Conservation (phyloP, 2,797 vertebrate species). For the Chelidonichthys spinosus region DNA sequence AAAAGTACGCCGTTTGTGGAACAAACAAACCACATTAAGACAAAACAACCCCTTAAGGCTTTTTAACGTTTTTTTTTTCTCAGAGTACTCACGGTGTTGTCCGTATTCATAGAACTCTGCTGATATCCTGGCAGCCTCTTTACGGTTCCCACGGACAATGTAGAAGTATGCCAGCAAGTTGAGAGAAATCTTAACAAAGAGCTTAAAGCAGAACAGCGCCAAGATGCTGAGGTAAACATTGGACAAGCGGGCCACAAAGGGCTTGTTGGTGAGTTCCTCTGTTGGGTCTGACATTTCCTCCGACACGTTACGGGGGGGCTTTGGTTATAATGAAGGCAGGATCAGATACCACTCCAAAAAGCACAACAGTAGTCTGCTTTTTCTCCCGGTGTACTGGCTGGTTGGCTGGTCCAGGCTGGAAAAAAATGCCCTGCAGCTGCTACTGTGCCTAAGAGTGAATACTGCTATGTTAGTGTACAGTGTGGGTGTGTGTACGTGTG, state of each 20-base stretch:
- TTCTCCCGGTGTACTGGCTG: slow-evolving; percentile 55
- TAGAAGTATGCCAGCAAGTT: slow-evolving; percentile 97
- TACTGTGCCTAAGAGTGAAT: slow-evolving; percentile 63
- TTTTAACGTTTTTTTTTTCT: neutral
- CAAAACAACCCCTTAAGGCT: neutral
- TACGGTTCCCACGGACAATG: slow-evolving; percentile 95
- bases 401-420: slow-evolving; percentile 57
- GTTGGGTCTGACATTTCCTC: slow-evolving; percentile 91
- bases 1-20: neutral
- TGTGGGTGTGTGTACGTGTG: slow-evolving; percentile 30
- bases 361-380: slow-evolving; percentile 55
- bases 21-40: neutral
- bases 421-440: slow-evolving; percentile 77
- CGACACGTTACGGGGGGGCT: slow-evolving; percentile 48
- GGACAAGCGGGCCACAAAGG: slow-evolving; percentile 91
- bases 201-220: slow-evolving; percentile 97
- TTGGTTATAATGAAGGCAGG: slow-evolving; percentile 58
- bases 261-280: slow-evolving; percentile 86
- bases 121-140: slow-evolving; percentile 96
- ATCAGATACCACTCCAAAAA: slow-evolving; percentile 66
- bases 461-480: slow-evolving; percentile 50
- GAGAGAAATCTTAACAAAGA: slow-evolving; percentile 97
- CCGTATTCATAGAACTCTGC: slow-evolving; percentile 94
- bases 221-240: slow-evolving; percentile 98
- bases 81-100: slow-evolving; percentile 88